Evolutionary conservation across 2,113 vertebrate species (phyloP).

Genomic region (Saccopteryx bilineata): DNA sequence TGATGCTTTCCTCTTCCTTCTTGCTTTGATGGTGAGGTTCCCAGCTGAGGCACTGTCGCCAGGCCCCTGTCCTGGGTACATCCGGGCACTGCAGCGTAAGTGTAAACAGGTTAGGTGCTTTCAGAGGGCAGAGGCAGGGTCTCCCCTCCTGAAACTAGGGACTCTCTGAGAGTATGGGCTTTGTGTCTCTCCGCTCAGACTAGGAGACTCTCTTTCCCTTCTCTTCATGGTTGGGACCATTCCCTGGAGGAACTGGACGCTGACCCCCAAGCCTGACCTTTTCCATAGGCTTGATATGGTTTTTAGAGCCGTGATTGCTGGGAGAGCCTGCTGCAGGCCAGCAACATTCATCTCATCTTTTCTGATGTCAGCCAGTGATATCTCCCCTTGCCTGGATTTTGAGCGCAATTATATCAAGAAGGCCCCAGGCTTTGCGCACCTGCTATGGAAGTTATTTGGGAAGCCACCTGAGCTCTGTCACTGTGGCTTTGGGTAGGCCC

Average conservation of each 20-base stretch:
- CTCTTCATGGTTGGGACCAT: neutral
- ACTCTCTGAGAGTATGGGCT: neutral
- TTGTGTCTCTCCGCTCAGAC: neutral
- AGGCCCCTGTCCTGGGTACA: neutral
- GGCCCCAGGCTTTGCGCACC: neutral
- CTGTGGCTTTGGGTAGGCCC: neutral
- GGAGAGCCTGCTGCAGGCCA: neutral
- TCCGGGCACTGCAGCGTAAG: neutral
- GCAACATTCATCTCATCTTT: neutral
- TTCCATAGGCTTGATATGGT: neutral
- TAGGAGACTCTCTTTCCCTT: neutral
- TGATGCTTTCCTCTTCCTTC: neutral
- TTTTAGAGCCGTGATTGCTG: neutral
- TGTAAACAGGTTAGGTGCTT: neutral
- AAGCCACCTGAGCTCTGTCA: neutral
- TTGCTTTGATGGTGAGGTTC: neutral
- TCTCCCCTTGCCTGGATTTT: neutral
- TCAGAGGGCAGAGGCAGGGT: neutral
- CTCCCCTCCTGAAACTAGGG: neutral
- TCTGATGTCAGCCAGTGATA: neutral
- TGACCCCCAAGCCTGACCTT: neutral
- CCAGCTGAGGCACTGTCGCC: fast-evolving
- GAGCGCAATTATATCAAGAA: neutral
- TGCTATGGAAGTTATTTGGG: neutral
- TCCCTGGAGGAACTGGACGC: neutral